Evolutionary conservation across 2,797 vertebrate species (phyloP), one percentile per base, ranked within the genome.

Genomic region (Anguilla anguilla): DNA sequence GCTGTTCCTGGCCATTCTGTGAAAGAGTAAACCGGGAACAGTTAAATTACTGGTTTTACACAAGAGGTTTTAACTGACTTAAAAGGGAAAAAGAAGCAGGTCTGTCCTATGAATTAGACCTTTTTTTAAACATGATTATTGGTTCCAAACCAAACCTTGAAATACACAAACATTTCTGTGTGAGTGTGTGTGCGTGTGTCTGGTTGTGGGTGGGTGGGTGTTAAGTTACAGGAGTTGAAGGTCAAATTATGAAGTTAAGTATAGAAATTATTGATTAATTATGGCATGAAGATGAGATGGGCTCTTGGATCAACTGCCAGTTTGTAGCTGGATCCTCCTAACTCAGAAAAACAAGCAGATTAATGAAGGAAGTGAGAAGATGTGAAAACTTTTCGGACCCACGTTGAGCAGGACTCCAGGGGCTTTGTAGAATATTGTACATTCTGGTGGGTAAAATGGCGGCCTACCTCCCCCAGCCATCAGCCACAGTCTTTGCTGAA

Each of bases 111-210:
- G 31, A 11, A 31, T 19, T 11, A 17, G 46, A 43, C 49, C 46
- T 86, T 57, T 88, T 90, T 7, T 49, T 61, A 35, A 85, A 72
- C 64, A 49, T 49, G 53, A 17, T 67, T n/a, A 67, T 22, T 74
- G 28, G 9, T 31, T 74, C 19, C 69, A 74, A 31, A 39, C 69
- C 2, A 31, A 28, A 28, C 28, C n/a, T 31, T 72, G 51, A 1
- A 7, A 72, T 72, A 10, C n/a, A 31, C 67, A 31, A 72, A 10
- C 67, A 72, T 72, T 72, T 72, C n/a, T 5, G 22, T 22, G 22
- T 61, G 15, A 17, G 17, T 61, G 59, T 22, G 17, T 61, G 59
- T 61, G 17, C 11, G 55, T 59, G 11, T 59, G 55, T 13, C 55
- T 59, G 17, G 11, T 17, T 59, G 55, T 59, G 11, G 55, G 17